A percentile compares a stretch with the other conserved stretches of the same genome.
These are phyloP conservation scores for Lonchura striata DNA, from an alignment of 2,113 vertebrate genomes.

Conservation along the genomic window DNA sequence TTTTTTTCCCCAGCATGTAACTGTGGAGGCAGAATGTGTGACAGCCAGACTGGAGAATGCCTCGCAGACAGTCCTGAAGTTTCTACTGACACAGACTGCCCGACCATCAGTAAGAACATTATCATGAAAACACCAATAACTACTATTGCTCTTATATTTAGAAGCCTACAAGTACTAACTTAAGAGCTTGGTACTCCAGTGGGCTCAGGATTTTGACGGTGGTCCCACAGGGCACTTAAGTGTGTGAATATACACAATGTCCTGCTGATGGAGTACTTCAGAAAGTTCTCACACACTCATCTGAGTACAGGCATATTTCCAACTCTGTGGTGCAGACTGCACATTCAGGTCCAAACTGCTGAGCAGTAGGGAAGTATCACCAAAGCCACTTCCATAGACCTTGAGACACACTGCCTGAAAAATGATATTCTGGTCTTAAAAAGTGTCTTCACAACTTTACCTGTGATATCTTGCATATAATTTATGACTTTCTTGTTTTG, in stretches of 20 bases:
- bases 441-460: background rate
- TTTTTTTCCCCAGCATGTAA: slow-evolving; percentile 79
- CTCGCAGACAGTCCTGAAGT: slow-evolving; percentile 75
- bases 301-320: background rate
- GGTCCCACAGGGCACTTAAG: background rate
- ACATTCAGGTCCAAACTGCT: background rate
- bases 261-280: background rate
- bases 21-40: slow-evolving; percentile 88
- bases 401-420: background rate
- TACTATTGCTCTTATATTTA: slow-evolving; percentile 33
- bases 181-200: background rate
- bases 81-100: slow-evolving; percentile 76
- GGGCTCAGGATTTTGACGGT: background rate
- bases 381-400: background rate
- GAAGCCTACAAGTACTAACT: slow-evolving; percentile 1
- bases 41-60: slow-evolving; percentile 90
- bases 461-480: background rate
- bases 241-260: background rate
- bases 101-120: slow-evolving; percentile 77
- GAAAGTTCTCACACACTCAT: background rate
- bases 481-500: background rate
- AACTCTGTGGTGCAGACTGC: background rate
- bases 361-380: background rate
- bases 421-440: background rate
- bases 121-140: background rate